Base-by-base conservation (phyloP, 2,888 invertebrate species). In the Amphipoea lucens region DNA sequence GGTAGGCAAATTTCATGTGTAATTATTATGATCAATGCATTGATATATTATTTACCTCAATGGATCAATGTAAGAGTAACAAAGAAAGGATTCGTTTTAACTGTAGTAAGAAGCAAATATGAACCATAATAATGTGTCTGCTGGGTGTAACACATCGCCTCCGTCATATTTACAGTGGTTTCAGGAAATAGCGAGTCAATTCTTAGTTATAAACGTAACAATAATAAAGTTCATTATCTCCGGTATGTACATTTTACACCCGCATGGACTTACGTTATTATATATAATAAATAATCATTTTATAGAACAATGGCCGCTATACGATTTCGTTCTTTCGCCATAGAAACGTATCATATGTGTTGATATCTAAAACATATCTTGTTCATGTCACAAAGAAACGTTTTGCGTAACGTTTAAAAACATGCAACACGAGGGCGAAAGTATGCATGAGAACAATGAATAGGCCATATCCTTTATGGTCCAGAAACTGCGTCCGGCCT, bases 401-500 rank as follows among this genome's bases (percentile, higher is more conserved):
- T 84, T 88, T 87, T 86, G 67, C 87, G 82, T 79, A 87, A 81
- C 73, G 54, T 65, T 70, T 75, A 72, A 84, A 88, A 91, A 88
- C 86, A 89, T 89, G 90, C 88, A 89, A 87, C 80, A 83, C 82
- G 76, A 82, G 85, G 84, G 86, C 85, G 86, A 89, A 91, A 88
- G 89, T 90, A 87, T 87, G 86, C 90, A 85, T 88, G 90, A 94
- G 92, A 95, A 96, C 95, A 95, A 96, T 96, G 92, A 91, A 90
- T 91, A 91, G 92, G 92, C 91, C 92, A 93, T 92, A 93, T 95
- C 94, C 94, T 96, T 95, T 96, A 91, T 96, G 96, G 95, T 96
- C 95, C 96, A 96, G 94, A 96, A 95, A 95, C 93, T 93, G 90
- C 94, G 93, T 94, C 94, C 95, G 96, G 90, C 94, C 95, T 94